Evolutionary conservation across 2,888 invertebrate species (phyloP).

Genomic region (Eupithecia dodoneata): DNA sequence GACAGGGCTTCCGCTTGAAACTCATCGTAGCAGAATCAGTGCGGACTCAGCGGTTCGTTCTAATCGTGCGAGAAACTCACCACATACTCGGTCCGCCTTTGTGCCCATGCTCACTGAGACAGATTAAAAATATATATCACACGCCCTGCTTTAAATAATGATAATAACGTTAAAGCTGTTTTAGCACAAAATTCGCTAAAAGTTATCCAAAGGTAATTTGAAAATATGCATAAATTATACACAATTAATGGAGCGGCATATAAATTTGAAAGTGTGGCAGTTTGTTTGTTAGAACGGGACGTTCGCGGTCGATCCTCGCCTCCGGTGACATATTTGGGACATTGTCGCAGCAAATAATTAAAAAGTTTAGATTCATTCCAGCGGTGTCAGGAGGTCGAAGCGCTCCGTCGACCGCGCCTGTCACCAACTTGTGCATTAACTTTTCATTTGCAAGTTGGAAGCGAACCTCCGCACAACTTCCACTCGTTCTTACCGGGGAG

Average conservation of each 20-base stretch:
- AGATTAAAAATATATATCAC: conserved; percentile 50
- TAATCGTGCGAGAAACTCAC: conserved; percentile 54
- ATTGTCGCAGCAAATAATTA: conserved; percentile 67
- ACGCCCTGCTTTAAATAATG: conserved; percentile 50
- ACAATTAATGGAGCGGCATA: conserved; percentile 35
- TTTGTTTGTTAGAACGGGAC: conserved; percentile 39
- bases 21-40: conserved; percentile 50
- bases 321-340: conserved; percentile 57
- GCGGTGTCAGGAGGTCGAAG: conserved; percentile 62
- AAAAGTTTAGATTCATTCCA: conserved; percentile 72
- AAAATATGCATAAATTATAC: conserved; percentile 38
- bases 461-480: conserved; percentile 66
- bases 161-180: conserved; percentile 46
- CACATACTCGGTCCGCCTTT: conserved; percentile 46
- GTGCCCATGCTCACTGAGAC: conserved; percentile 46
- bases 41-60: conserved; percentile 51
- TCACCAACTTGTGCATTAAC: conserved; percentile 76
- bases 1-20: conserved; percentile 31
- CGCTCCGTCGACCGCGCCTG: conserved; percentile 64
- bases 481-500: conserved; percentile 60
- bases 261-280: conserved; percentile 41
- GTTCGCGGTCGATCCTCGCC: conserved; percentile 38
- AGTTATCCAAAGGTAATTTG: conserved; percentile 25
- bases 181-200: conserved; percentile 36
- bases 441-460: conserved; percentile 78